A percentile compares a stretch with the other conserved stretches of the same genome.
These are phyloP conservation scores for Scopus umbretta DNA, from an alignment of 2,113 vertebrate genomes.

Conservation along the genomic window DNA sequence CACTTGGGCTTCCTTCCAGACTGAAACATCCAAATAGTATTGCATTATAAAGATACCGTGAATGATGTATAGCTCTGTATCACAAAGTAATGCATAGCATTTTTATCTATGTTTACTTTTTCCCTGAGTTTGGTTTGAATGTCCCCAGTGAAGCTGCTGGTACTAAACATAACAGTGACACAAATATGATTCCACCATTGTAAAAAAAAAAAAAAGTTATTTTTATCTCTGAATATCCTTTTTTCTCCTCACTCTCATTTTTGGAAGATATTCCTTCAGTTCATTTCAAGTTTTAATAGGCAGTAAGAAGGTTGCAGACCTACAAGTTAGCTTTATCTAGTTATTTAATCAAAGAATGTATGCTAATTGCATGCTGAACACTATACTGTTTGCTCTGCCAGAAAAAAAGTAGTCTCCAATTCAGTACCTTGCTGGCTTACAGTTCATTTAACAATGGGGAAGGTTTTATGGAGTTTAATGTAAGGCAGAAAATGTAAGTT, in stretches of 20 bases:
- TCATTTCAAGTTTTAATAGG: neutral
- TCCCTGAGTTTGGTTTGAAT: neutral
- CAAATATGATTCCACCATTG: neutral
- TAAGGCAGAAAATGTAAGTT: neutral
- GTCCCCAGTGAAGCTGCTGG: neutral
- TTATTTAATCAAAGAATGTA: neutral
- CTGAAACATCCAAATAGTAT: conserved; percentile 6
- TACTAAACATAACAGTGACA: neutral
- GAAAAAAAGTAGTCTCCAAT: neutral
- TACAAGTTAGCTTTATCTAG: neutral
- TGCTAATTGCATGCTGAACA: neutral
- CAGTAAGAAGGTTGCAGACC: neutral
- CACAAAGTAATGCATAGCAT: neutral
- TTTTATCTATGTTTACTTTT: conserved; percentile 32
- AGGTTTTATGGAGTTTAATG: neutral
- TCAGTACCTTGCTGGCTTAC: neutral
- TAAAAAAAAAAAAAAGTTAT: neutral
- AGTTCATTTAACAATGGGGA: neutral
- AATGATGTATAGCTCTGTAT: conserved; percentile 14
- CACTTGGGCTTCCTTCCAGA: conserved; percentile 34
- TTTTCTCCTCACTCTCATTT: neutral
- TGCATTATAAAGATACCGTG: conserved; percentile 15
- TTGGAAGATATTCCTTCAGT: neutral
- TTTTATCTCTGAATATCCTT: neutral
- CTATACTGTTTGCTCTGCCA: neutral